Conservation (phyloP, 2,113 vertebrate species). For the Lichenostomus cassidix region DNA sequence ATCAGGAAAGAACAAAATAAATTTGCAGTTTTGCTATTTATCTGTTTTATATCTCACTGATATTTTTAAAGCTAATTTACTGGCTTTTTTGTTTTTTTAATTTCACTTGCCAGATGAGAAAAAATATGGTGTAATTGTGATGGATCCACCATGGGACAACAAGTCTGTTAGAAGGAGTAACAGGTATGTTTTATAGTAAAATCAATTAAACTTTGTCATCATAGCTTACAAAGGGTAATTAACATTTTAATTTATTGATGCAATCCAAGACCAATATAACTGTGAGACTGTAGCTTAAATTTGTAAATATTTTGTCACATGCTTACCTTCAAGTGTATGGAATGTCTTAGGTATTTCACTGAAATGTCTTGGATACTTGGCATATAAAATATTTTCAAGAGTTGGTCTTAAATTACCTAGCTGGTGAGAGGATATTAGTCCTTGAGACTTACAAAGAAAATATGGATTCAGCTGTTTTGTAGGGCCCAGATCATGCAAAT, state of each 20-base stretch:
- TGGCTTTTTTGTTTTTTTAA: neutral
- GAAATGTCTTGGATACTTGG: neutral
- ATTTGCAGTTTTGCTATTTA: neutral
- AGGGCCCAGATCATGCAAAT: neutral
- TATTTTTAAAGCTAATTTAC: neutral
- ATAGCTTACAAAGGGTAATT: neutral
- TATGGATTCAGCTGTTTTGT: neutral
- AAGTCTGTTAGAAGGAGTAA: constrained; percentile 96
- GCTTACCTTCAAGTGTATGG: neutral
- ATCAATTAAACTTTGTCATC: neutral
- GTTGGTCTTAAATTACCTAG: neutral
- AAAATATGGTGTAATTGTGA: constrained; percentile 86
- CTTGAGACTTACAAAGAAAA: neutral
- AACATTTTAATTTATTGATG: neutral
- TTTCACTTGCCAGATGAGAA: constrained; percentile 75
- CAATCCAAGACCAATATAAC: neutral
- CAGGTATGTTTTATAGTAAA: constrained; percentile 72
- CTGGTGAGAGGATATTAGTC: neutral
- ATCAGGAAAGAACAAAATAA: neutral
- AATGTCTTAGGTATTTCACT: neutral
- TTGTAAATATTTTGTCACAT: neutral
- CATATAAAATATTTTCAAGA: neutral
- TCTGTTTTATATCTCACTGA: neutral
- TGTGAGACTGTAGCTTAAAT: neutral
- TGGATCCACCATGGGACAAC: constrained; percentile 97